These are phyloP conservation scores for Micromesistius poutassou DNA, from an alignment of 2,797 vertebrate genomes.

Conservation along the genomic window DNA sequence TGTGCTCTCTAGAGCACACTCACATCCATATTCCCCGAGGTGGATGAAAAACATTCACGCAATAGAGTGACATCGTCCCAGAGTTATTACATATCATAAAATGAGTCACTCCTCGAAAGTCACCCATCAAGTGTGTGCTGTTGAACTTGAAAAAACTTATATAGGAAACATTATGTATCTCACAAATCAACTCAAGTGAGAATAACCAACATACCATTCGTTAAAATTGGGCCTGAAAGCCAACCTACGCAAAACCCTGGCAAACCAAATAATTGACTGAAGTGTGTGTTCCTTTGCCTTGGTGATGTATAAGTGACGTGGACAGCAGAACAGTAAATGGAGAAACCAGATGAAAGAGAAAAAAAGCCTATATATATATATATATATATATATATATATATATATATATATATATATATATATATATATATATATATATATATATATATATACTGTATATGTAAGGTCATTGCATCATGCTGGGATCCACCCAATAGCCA, in stretches of 20 bases:
- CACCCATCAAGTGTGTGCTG: background rate
- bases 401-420: constrained; percentile 28
- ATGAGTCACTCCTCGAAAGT: background rate
- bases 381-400: constrained; percentile 2
- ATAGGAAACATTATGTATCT: background rate
- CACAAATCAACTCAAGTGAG: background rate
- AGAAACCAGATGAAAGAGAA: constrained; percentile 30
- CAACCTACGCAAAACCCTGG: background rate
- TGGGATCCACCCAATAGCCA: constrained; percentile 66
- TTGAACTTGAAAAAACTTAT: background rate
- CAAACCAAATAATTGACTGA: background rate
- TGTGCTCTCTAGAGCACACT: background rate
- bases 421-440: background rate
- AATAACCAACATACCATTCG: background rate
- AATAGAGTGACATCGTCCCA: background rate
- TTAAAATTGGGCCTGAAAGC: background rate
- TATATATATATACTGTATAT: constrained; percentile 26
- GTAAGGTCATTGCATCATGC: constrained; percentile 44
- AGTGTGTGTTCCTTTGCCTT: background rate
- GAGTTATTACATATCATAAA: background rate
- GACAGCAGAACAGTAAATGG: constrained; percentile 20
- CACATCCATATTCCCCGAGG: background rate
- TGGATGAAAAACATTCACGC: background rate
- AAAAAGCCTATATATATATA: background rate
- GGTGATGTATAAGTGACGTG: background rate